These are phyloP conservation scores for Merops nubicus DNA, from an alignment of 2,113 vertebrate species.

Conservation along the genomic window DNA sequence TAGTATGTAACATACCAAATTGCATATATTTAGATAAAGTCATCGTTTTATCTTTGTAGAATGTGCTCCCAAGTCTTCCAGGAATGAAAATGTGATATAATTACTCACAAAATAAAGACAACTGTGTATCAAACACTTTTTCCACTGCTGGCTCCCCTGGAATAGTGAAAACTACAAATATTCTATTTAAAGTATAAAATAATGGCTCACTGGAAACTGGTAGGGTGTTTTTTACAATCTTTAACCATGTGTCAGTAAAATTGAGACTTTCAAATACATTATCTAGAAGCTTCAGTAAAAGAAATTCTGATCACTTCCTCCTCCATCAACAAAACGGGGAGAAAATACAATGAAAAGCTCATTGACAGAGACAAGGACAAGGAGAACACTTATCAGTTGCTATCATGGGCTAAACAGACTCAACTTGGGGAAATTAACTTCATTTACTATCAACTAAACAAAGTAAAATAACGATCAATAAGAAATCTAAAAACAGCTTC, in stretches of 20 bases:
- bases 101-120: not conserved
- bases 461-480: not conserved
- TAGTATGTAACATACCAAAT: slow-evolving; percentile 23
- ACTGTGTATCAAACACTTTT: not conserved
- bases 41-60: slow-evolving; percentile 21
- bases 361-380: not conserved
- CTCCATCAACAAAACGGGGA: not conserved
- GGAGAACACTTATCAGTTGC: not conserved
- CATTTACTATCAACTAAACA: not conserved
- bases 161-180: not conserved
- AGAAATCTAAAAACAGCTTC: not conserved
- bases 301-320: not conserved
- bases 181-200: not conserved
- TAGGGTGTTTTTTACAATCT: not conserved
- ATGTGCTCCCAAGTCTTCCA: not conserved
- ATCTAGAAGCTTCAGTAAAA: not conserved
- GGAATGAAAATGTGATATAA: slow-evolving; percentile 31
- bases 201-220: not conserved
- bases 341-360: not conserved
- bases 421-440: not conserved
- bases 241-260: not conserved
- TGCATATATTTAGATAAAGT: slow-evolving; percentile 47
- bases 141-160: not conserved
- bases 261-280: not conserved
- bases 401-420: not conserved